Percentiles rank a stretch among this genome's conserved stretches.
Conservation (phyloP, 2,888 invertebrate species). For the Ectemnius lituratus region DNA sequence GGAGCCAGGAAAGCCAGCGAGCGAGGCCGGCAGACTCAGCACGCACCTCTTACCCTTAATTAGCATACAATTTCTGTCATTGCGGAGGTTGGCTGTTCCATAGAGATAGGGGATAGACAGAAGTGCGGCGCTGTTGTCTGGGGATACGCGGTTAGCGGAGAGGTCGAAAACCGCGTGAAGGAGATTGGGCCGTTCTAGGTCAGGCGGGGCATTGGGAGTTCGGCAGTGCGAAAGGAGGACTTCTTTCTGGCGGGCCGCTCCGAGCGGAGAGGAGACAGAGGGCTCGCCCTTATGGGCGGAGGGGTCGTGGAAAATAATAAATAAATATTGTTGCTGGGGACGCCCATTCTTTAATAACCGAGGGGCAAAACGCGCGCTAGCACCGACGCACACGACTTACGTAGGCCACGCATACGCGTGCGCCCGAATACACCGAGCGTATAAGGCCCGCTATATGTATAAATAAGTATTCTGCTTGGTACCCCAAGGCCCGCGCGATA, state of each 20-base stretch:
- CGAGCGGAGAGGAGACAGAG: conserved; percentile 27
- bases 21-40: conserved; percentile 12
- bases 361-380: conserved; percentile 44
- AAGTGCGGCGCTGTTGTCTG: too few species aligned
- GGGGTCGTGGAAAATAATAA: conserved; percentile 61
- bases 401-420: conserved; percentile 11
- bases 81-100: conserved; percentile 44
- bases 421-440: too few species aligned
- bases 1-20: conserved; percentile 34
- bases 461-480: conserved; percentile 49
- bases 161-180: neutral
- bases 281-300: conserved; percentile 48
- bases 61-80: conserved; percentile 73
- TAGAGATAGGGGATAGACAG: neutral
- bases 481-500: conserved; percentile 55
- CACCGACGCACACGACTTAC: too few species aligned
- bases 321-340: conserved; percentile 66
- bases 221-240: neutral
- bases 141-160: neutral
- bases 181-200: neutral
- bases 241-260: conserved; percentile 18
- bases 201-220: neutral
- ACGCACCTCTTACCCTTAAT: conserved; percentile 60
- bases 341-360: conserved; percentile 67
- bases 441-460: conserved; percentile 33